Evolutionary conservation across 2,888 invertebrate genomes (phyloP), one percentile per base, ranked within the genome.

Genomic region (Agrochola macilenta): DNA sequence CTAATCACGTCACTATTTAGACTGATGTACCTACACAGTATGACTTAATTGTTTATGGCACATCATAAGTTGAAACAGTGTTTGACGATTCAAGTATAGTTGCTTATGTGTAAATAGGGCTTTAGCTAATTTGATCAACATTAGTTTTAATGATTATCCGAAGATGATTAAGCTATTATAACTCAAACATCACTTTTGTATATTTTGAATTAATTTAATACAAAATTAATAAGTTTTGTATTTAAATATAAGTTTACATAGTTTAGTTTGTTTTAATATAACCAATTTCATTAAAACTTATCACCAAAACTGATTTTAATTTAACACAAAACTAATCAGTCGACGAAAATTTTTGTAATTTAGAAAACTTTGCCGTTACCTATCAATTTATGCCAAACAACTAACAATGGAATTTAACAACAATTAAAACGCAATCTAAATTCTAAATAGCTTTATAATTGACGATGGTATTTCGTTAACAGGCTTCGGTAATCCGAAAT

Each of bases 371-470:
- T 43, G n/a, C 1, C 76, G 35, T 63, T 72, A 30, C 54, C 64
- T 54, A 74, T 79, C 61, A 83, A 83, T 86, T 89, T 81, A 77
- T 84, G 17, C 58, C n/a, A 77, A 85, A 80, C 76, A 79, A 82
- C 43, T 58, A 75, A 79, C 74, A 84, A 86, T 75, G 73, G 30
- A 87, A 84, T 86, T 84, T 68, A 78, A 76, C 79, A 85, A 82
- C 87, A 87, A 87, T 89, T 88, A 83, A 85, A 89, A 89, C 64
- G 76, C 80, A 89, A 88, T 89, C 82, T 80, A 89, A 85, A 87
- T 82, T 86, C 78, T 69, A 74, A 89, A 87, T 87, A 86, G 87
- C 83, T 88, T 88, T 81, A 76, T 82, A 88, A 89, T 86, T 81
- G 80, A 58, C 74, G 52, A 68, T 71, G 70, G 86, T 79, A 80